phyloP scores from a whole-genome alignment of 1,140 invertebrate species.

The Brachionus koreanus region DNA sequence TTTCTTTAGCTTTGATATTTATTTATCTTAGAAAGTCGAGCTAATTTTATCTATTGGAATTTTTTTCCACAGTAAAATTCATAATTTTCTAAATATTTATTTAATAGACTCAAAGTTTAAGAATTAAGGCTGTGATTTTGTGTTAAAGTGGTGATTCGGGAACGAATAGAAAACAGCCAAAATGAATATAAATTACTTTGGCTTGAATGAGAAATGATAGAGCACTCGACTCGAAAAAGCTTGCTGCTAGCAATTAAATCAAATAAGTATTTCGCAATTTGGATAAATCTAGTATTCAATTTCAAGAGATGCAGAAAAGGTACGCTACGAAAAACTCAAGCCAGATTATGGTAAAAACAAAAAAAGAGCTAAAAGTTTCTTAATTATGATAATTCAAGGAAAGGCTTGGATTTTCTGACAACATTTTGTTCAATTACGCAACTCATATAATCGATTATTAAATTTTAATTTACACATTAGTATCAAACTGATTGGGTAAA shows the following conservation, averaged over 20 bases:
- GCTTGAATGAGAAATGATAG: neutral
- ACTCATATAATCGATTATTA: neutral
- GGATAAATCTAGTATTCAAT: conserved; percentile 9
- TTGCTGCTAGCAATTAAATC: neutral
- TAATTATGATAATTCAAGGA: conserved; percentile 3
- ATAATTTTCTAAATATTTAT: conserved; percentile 31
- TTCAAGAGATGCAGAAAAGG: conserved; percentile 10
- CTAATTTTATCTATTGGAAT: conserved; percentile 20
- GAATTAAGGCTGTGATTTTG: conserved; percentile 1
- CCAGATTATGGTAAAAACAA: neutral
- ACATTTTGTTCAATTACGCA: conserved; percentile 17
- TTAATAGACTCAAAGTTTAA: conserved; percentile 29
- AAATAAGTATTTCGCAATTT: neutral
- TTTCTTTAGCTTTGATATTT: neutral
- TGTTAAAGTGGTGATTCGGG: conserved; percentile 1
- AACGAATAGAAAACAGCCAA: neutral
- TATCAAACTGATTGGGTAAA: neutral
- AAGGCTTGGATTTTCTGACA: neutral
- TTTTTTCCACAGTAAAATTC: neutral
- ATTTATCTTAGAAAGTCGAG: neutral
- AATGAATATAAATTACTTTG: neutral
- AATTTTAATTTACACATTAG: neutral
- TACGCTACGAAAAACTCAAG: neutral
- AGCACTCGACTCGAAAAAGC: neutral
- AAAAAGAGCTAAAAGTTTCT: neutral